Percentiles rank a stretch among this genome's conserved stretches.
phyloP scores from a whole-genome alignment of 2,113 vertebrate genomes.

The Alethe castanea region DNA sequence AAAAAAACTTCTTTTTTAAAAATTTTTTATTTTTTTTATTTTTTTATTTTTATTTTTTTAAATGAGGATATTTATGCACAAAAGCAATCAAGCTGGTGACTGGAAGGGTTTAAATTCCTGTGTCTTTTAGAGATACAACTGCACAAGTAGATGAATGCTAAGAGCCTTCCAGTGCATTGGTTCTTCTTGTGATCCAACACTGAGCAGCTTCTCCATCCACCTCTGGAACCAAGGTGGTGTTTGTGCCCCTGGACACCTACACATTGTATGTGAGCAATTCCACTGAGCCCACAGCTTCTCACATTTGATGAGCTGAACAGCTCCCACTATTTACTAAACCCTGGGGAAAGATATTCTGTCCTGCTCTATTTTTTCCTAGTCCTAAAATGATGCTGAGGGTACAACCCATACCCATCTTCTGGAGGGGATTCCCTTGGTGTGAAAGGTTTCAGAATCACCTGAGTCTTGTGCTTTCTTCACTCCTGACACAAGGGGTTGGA shows the following conservation, averaged over 20 bases:
- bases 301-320: neutral
- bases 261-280: neutral
- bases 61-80: neutral
- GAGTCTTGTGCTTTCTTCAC: neutral
- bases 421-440: neutral
- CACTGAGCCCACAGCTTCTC: neutral
- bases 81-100: neutral
- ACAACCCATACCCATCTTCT: fast-evolving
- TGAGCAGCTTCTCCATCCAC: neutral
- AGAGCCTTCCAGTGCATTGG: neutral
- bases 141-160: neutral
- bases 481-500: neutral
- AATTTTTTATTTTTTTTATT: no score
- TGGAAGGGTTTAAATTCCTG: neutral
- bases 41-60: no score
- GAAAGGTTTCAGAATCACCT: neutral
- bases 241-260: neutral
- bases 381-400: neutral
- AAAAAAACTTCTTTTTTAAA: neutral
- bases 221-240: fast-evolving
- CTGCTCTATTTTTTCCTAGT: neutral
- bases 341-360: neutral
- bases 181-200: neutral
- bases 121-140: neutral
- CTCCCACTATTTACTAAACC: neutral